These are phyloP conservation scores for Scleropages formosus DNA, from an alignment of 2,797 vertebrate genomes.

Conservation along the genomic window DNA sequence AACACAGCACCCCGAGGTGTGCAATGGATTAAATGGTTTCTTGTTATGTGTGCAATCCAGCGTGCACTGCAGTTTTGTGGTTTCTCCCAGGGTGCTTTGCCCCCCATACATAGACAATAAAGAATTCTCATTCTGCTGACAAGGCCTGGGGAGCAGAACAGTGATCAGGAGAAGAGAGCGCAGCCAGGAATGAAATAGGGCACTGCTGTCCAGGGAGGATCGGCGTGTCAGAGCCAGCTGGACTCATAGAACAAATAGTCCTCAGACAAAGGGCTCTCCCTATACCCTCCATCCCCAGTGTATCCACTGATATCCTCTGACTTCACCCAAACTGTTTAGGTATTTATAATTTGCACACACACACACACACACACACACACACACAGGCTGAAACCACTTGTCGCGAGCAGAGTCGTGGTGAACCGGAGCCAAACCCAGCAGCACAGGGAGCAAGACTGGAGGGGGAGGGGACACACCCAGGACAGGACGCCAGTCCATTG, in stretches of 20 bases:
- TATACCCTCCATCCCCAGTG: not conserved
- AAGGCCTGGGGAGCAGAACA: not conserved
- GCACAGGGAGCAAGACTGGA: too few species aligned
- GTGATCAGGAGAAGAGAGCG: not conserved
- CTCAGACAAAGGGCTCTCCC: conserved; percentile 10
- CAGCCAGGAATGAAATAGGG: conserved; percentile 13
- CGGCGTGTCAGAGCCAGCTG: not conserved
- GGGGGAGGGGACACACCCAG: too few species aligned
- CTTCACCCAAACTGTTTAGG: not conserved
- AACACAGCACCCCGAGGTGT: too few species aligned
- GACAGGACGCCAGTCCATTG: too few species aligned
- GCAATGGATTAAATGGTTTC: too few species aligned
- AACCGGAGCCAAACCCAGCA: too few species aligned
- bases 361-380: too few species aligned
- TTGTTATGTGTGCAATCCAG: not conserved
- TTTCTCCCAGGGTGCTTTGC: conserved; percentile 25
- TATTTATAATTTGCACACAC: too few species aligned
- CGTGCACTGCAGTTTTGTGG: conserved; percentile 19
- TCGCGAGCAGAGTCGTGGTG: too few species aligned
- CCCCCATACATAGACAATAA: conserved; percentile 20
- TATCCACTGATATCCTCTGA: not conserved
- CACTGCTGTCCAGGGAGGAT: not conserved
- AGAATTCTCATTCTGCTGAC: conserved; percentile 10
- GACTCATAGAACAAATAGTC: conserved; percentile 17
- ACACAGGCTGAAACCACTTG: too few species aligned